A percentile compares a stretch with the other conserved stretches of the same genome.
Evolutionary conservation across 2,113 vertebrate species (phyloP).

Genomic region (Sebastes fasciatus): DNA sequence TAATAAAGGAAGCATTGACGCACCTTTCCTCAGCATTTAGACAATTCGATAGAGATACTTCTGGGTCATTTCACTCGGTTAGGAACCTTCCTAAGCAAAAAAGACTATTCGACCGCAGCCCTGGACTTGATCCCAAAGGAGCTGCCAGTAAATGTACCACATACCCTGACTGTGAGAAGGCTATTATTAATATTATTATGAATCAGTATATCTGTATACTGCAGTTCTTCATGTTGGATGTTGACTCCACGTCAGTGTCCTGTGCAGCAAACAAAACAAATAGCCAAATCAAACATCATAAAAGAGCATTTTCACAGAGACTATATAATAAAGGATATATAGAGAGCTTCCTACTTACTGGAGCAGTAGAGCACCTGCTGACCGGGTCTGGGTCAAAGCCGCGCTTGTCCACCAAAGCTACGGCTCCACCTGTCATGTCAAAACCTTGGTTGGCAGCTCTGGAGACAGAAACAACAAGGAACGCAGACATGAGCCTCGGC

Average conservation of each 20-base stretch:
- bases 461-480: slow-evolving; percentile 49
- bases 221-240: background rate
- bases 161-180: background rate
- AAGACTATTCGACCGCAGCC: too few species aligned
- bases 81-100: too few species aligned
- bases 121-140: slow-evolving; percentile 34
- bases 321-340: background rate
- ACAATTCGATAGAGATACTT: too few species aligned
- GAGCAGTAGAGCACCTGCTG: background rate
- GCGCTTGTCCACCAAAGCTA: slow-evolving; percentile 27
- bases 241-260: slow-evolving; percentile 62
- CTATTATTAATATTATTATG: slow-evolving; percentile 22
- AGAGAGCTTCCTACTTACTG: slow-evolving; percentile 35
- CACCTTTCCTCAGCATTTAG: too few species aligned
- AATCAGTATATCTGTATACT: background rate
- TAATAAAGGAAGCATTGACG: too few species aligned
- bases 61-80: too few species aligned
- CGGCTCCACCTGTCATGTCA: slow-evolving; percentile 21
- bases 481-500: slow-evolving; percentile 29
- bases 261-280: slow-evolving; percentile 24
- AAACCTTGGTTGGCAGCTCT: slow-evolving; percentile 19
- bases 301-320: background rate
- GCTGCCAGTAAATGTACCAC: slow-evolving; percentile 25
- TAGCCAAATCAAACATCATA: background rate
- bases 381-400: slow-evolving; percentile 3